Percentiles rank a stretch among this genome's conserved stretches.
Evolutionary conservation across 2,113 vertebrate species (phyloP).

Genomic region (Chunga burmeisteri): DNA sequence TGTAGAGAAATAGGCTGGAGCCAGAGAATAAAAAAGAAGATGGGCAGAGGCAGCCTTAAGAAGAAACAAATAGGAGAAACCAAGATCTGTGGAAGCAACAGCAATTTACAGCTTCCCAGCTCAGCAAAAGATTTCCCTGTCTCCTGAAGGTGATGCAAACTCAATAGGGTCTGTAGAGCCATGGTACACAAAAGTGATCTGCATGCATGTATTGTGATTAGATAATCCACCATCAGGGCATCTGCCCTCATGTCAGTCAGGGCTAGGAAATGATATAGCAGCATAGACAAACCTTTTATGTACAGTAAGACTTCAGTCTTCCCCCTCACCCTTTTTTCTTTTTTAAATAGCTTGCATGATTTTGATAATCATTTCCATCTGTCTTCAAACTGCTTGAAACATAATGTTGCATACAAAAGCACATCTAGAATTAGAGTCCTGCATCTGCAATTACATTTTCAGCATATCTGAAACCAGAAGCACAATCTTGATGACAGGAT

Average conservation of each 20-base stretch:
- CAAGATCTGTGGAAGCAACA: not conserved
- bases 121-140: not conserved
- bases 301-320: not conserved
- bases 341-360: not conserved
- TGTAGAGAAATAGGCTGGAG: not conserved
- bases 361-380: not conserved
- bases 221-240: not conserved
- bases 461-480: not conserved
- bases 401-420: not conserved
- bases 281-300: not conserved
- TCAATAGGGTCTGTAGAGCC: not conserved
- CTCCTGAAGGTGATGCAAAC: not conserved
- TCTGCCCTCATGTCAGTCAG: not conserved
- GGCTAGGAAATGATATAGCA: not conserved
- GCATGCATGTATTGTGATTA: not conserved
- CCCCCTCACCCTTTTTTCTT: accelerated
- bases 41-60: not conserved
- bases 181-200: not conserved
- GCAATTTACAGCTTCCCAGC: not conserved
- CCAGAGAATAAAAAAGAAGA: not conserved
- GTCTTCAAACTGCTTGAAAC: not conserved
- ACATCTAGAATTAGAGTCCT: not conserved
- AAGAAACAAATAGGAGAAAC: not conserved
- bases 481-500: not conserved
- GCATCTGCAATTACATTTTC: not conserved